Percentiles rank a stretch among this genome's conserved stretches.
These are phyloP conservation scores for Xanthorhoe spadicearia DNA, from an alignment of 2,888 invertebrate genomes.

Conservation along the genomic window DNA sequence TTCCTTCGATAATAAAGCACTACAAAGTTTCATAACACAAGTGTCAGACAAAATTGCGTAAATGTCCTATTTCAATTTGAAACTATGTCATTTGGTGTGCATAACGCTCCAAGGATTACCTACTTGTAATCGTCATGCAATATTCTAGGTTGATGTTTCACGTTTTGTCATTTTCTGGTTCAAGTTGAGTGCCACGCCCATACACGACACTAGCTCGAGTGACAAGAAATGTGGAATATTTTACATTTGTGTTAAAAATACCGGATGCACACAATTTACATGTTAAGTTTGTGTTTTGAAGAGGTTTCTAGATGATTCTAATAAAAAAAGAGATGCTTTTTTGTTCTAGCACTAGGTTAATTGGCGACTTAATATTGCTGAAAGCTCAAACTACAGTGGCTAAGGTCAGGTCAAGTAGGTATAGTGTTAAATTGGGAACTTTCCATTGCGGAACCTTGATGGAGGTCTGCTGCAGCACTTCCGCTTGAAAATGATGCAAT, in stretches of 20 bases:
- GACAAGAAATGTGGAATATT: not conserved
- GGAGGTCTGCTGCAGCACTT: conserved; percentile 26
- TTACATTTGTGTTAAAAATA: not conserved
- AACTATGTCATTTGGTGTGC: not conserved
- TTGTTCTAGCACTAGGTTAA: not conserved
- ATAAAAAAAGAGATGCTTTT: too few species aligned
- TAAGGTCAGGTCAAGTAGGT: conserved; percentile 15
- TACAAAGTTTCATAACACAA: too few species aligned
- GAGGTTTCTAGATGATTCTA: too few species aligned
- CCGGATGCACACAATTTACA: not conserved
- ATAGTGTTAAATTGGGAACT: conserved; percentile 12
- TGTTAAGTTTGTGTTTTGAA: not conserved
- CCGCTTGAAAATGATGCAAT: conserved; percentile 37
- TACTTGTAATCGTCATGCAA: not conserved
- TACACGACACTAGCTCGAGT: not conserved
- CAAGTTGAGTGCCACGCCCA: not conserved
- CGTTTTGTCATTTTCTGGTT: conserved; percentile 1
- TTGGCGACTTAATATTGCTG: not conserved
- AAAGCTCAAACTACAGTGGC: not conserved
- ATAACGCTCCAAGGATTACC: not conserved
- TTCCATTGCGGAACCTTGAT: conserved; percentile 31
- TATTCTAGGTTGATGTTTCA: not conserved
- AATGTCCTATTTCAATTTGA: not conserved
- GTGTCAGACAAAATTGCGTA: not conserved
- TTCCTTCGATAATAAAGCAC: too few species aligned